Percentiles rank a stretch among this genome's conserved stretches.
phyloP scores from a whole-genome alignment of 2,888 invertebrate species.

The Drosophila maculinotata region DNA sequence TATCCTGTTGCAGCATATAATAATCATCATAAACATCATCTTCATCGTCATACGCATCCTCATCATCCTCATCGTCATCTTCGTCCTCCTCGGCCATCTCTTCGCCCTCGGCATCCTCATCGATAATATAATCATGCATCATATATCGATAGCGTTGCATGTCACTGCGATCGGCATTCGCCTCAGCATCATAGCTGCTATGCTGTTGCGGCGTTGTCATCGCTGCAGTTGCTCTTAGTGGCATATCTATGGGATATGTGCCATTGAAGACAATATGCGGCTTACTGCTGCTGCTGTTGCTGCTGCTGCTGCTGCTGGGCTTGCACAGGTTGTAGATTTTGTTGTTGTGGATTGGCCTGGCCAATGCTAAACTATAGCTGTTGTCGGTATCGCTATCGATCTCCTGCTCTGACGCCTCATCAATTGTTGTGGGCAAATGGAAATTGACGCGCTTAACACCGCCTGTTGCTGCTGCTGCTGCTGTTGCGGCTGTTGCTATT shows the following conservation, averaged over 20 bases:
- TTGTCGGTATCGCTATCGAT: constrained; percentile 28
- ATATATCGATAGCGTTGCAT: constrained; percentile 65
- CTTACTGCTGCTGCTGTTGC: constrained; percentile 19
- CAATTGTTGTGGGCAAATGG: constrained; percentile 68
- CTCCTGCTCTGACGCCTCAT: constrained; percentile 53
- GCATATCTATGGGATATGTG: constrained; percentile 94
- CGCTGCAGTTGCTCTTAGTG: constrained; percentile 79
- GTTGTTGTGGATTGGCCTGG: constrained; percentile 20
- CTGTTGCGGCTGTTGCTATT: constrained; percentile 7
- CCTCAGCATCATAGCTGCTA: constrained; percentile 78
- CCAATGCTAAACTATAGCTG: constrained; percentile 39
- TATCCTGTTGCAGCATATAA: constrained; percentile 44
- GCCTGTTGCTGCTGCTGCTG: constrained; percentile 44
- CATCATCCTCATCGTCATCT: constrained; percentile 58
- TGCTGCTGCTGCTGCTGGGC: constrained; percentile 11
- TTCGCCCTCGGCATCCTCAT: constrained; percentile 74
- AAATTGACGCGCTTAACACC: constrained; percentile 75
- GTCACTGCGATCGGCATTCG: constrained; percentile 71
- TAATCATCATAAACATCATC: constrained; percentile 62
- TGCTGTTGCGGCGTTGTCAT: constrained; percentile 45
- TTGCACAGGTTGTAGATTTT: constrained; percentile 51
- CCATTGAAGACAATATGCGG: constrained; percentile 90
- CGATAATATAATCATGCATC: constrained; percentile 69
- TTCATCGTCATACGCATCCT: constrained; percentile 59
- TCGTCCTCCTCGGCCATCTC: constrained; percentile 64